Evolutionary conservation across 2,113 vertebrate genomes (phyloP).

Genomic region (Stegostoma tigrinum): DNA sequence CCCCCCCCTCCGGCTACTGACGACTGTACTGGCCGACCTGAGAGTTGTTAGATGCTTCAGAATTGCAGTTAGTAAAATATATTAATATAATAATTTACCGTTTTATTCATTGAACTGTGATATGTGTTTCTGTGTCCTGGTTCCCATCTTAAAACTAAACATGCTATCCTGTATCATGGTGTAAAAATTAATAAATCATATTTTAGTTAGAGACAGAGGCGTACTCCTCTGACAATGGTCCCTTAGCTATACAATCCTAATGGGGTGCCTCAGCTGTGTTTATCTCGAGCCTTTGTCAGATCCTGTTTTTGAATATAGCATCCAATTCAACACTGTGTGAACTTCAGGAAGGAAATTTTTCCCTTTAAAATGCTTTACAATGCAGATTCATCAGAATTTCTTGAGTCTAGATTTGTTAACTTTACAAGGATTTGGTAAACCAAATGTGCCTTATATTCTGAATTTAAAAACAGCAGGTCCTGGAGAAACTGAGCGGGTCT

Average conservation of each 20-base stretch:
- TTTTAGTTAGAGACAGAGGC: neutral
- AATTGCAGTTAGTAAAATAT: neutral
- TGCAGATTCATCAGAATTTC: neutral
- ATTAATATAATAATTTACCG: neutral
- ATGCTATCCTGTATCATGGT: neutral
- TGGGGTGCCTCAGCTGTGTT: neutral
- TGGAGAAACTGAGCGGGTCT: too few species aligned
- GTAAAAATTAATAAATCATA: neutral
- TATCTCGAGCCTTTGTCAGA: neutral
- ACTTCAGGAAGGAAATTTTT: neutral
- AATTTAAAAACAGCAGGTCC: neutral
- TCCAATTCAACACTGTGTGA: neutral
- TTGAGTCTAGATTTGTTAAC: neutral
- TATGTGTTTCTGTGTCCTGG: neutral
- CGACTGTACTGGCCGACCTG: neutral
- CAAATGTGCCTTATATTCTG: neutral
- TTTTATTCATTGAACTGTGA: neutral
- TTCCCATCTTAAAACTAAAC: neutral
- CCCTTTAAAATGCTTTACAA: neutral
- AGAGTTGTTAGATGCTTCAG: neutral
- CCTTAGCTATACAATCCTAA: neutral
- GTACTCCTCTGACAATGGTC: neutral
- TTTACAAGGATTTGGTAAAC: neutral
- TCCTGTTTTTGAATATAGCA: neutral
- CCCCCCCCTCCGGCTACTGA: too few species aligned